phyloP scores from a whole-genome alignment of 2,888 invertebrate genomes.

The Cheilosia soror region DNA sequence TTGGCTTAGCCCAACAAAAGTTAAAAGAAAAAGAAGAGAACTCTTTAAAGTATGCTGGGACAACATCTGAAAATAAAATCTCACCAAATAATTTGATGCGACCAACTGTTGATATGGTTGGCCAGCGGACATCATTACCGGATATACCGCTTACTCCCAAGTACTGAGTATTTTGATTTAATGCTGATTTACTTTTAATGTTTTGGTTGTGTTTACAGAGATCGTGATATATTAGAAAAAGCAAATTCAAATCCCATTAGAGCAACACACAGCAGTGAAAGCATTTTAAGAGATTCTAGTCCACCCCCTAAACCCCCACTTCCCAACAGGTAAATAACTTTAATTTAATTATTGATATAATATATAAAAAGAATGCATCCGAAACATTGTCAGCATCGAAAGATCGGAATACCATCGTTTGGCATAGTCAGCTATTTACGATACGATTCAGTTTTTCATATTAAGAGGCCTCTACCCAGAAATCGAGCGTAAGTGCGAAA shows the following conservation, averaged over 20 bases:
- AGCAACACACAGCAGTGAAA: constrained; percentile 92
- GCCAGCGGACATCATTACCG: constrained; percentile 88
- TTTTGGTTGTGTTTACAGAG: constrained; percentile 76
- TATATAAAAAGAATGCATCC: neutral
- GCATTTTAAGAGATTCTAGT: constrained; percentile 89
- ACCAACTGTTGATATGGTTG: constrained; percentile 83
- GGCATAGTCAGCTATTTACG: too few relatives aligned
- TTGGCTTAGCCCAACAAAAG: constrained; percentile 92
- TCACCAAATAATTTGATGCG: constrained; percentile 80
- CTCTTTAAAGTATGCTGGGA: constrained; percentile 79
- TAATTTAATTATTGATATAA: neutral
- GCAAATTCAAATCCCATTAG: constrained; percentile 86
- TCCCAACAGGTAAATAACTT: constrained; percentile 87
- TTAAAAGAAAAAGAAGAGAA: constrained; percentile 86
- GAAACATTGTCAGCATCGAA: too few relatives aligned
- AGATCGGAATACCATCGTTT: too few relatives aligned
- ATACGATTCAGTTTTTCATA: neutral
- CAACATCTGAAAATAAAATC: constrained; percentile 76
- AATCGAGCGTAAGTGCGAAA: too few relatives aligned
- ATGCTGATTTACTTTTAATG: neutral
- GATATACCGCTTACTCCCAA: constrained; percentile 94
- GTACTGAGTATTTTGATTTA: constrained; percentile 84
- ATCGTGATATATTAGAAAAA: constrained; percentile 83
- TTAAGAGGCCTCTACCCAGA: too few relatives aligned
- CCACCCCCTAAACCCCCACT: constrained; percentile 96